A percentile compares a stretch with the other conserved stretches of the same genome.
Evolutionary conservation across 2,797 vertebrate genomes (phyloP).

Genomic region (Kryptolebias ocellatus): DNA sequence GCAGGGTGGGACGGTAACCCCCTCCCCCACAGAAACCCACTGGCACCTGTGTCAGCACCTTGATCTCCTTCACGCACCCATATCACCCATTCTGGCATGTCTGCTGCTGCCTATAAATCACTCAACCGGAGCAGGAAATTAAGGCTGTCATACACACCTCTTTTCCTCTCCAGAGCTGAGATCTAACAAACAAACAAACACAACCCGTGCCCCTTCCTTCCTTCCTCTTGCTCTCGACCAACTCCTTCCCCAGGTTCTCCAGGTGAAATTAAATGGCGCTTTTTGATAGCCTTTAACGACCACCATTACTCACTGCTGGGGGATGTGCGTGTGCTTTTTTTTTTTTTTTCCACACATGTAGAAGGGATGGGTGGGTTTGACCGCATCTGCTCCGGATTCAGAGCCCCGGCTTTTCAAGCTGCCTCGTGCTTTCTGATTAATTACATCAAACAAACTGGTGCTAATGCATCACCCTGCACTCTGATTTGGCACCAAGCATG

Average conservation of each 20-base stretch:
- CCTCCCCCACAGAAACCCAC: background rate
- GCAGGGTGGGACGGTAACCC: background rate
- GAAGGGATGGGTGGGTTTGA: background rate
- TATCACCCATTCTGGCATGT: slow-evolving; percentile 44
- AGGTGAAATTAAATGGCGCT: slow-evolving; percentile 75
- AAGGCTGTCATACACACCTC: slow-evolving; percentile 66
- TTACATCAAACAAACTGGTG: slow-evolving; percentile 64
- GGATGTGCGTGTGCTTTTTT: slow-evolving; percentile 20
- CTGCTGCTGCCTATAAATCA: slow-evolving; percentile 66
- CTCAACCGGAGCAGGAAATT: slow-evolving; percentile 69
- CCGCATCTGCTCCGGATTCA: slow-evolving; percentile 58
- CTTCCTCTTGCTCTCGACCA: slow-evolving; percentile 44
- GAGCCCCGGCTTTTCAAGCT: slow-evolving; percentile 48
- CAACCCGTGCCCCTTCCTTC: slow-evolving; percentile 21
- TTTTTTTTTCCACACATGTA: slow-evolving; percentile 7
- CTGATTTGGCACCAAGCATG: slow-evolving; percentile 23
- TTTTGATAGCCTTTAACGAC: slow-evolving; percentile 75
- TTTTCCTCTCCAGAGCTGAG: slow-evolving; percentile 21
- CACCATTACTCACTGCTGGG: slow-evolving; percentile 68
- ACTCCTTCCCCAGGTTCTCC: slow-evolving; percentile 45
- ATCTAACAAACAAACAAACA: slow-evolving; percentile 45
- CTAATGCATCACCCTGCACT: slow-evolving; percentile 45
- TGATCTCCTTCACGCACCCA: slow-evolving; percentile 34
- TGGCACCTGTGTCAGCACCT: slow-evolving; percentile 24
- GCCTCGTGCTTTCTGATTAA: slow-evolving; percentile 69